Percentiles rank a stretch among this genome's conserved stretches.
Conservation (phyloP, 2,888 invertebrate genomes). For the Thymelicus acteon region DNA sequence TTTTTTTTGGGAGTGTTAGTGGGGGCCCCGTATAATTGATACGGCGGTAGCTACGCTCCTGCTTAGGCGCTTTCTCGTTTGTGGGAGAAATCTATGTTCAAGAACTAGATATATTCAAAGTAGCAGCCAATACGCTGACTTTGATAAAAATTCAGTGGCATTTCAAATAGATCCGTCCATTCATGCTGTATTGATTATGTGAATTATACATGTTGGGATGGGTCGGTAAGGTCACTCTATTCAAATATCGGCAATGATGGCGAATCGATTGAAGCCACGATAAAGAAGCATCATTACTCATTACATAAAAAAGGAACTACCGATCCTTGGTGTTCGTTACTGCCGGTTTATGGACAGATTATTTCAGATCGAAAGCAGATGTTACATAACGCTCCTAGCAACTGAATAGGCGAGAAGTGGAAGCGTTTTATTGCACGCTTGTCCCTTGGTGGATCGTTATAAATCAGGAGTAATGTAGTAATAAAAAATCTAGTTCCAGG, state of each 20-base stretch:
- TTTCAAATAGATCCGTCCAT: constrained; percentile 44
- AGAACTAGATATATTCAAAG: neutral
- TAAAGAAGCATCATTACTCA: constrained; percentile 42
- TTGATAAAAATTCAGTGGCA: constrained; percentile 20
- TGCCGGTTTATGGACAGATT: constrained; percentile 17
- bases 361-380: constrained; percentile 20
- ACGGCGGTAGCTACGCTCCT: no score
- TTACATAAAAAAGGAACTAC: constrained; percentile 26
- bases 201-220: constrained; percentile 66
- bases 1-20: no score
- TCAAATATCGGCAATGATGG: constrained; percentile 62
- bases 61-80: neutral
- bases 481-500: constrained; percentile 4
- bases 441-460: constrained; percentile 8
- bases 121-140: constrained; percentile 5
- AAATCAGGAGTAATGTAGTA: constrained; percentile 6
- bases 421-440: constrained; percentile 15
- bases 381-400: constrained; percentile 36
- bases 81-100: neutral
- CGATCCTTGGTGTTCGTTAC: constrained; percentile 10
- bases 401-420: constrained; percentile 12
- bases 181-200: constrained; percentile 63
- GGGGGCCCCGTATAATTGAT: no score
- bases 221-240: constrained; percentile 79
- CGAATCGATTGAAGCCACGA: constrained; percentile 52